Conservation (phyloP, 1,140 invertebrate genomes). For the Ladona fulva region DNA sequence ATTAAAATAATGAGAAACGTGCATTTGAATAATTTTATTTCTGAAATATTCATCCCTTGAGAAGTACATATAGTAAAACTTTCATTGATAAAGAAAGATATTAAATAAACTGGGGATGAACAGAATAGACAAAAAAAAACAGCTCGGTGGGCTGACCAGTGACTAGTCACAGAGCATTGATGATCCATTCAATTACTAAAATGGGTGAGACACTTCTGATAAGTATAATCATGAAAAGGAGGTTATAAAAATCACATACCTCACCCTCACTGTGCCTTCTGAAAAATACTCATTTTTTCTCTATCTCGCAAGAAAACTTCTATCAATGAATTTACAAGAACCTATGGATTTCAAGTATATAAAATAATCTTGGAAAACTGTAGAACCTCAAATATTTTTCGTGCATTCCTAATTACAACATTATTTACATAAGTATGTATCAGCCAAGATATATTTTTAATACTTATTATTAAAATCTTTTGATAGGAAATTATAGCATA, state of each 20-base stretch:
- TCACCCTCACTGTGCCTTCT: too few relatives aligned
- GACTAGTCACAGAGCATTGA: background rate
- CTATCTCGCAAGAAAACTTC: background rate
- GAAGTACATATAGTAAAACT: background rate
- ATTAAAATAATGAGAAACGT: background rate
- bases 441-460: background rate
- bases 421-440: background rate
- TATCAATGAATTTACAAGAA: background rate
- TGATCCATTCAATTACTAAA: too few relatives aligned
- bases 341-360: background rate
- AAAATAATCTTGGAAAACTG: background rate
- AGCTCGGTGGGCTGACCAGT: slow-evolving; percentile 1
- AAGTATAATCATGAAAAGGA: too few relatives aligned
- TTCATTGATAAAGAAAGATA: background rate
- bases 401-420: background rate
- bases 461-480: background rate
- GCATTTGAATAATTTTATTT: background rate
- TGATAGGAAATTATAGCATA: background rate
- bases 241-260: too few relatives aligned
- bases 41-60: background rate
- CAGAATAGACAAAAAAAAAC: background rate
- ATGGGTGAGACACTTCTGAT: too few relatives aligned
- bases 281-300: too few relatives aligned
- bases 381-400: background rate
- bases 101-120: background rate